A percentile compares a stretch with the other conserved stretches of the same genome.
Conservation (phyloP, 2,888 invertebrate genomes). For the Caenorhabditis wallacei region DNA sequence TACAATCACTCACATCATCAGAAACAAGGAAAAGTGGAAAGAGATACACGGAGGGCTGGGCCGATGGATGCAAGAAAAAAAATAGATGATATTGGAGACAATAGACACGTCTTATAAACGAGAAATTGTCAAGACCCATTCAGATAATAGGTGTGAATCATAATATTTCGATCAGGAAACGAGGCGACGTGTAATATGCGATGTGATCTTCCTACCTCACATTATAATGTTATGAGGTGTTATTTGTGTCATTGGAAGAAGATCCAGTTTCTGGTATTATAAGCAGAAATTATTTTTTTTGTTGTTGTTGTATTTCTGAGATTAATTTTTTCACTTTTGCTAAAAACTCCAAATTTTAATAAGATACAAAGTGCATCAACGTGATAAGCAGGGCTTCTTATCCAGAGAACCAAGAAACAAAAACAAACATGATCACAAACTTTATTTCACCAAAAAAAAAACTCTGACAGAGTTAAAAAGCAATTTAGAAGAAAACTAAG, state of each 20-base stretch:
- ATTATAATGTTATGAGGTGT: conserved; percentile 16
- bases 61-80: conserved; percentile 12
- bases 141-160: conserved; percentile 58
- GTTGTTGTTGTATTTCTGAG: background rate
- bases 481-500: conserved; percentile 29
- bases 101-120: conserved; percentile 45
- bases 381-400: background rate
- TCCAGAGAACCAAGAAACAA: conserved; percentile 7
- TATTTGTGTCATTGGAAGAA: background rate
- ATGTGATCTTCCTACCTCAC: conserved; percentile 11
- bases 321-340: background rate
- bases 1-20: conserved; percentile 40
- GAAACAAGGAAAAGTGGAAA: conserved; percentile 10
- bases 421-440: conserved; percentile 56
- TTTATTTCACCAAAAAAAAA: conserved; percentile 54
- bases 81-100: conserved; percentile 24
- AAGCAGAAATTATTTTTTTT: background rate
- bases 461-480: conserved; percentile 5
- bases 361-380: conserved; percentile 1
- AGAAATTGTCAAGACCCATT: conserved; percentile 35
- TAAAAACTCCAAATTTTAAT: background rate
- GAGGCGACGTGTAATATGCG: conserved; percentile 11
- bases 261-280: conserved; percentile 4
- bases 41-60: conserved; percentile 14
- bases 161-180: conserved; percentile 47